A percentile compares a stretch with the other conserved stretches of the same genome.
phyloP scores from a whole-genome alignment of 2,113 vertebrate species.

The Pseudorectes ferrugineus region DNA sequence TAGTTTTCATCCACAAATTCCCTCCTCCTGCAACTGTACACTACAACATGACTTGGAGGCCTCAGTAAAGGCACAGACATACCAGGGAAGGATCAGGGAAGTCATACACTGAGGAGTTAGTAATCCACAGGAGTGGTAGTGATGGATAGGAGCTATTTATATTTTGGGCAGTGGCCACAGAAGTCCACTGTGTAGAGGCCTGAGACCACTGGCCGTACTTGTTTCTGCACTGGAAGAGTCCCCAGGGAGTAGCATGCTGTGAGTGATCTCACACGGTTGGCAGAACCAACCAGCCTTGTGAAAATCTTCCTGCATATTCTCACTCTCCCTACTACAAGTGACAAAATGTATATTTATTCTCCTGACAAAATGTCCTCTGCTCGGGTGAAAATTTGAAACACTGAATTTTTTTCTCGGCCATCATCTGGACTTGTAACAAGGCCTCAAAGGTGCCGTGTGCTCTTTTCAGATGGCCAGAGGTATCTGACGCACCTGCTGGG shows the following conservation, averaged over 20 bases:
- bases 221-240: background rate
- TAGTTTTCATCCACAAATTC: background rate
- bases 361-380: background rate
- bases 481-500: background rate
- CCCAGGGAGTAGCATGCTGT: background rate
- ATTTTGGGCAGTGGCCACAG: background rate
- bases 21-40: background rate
- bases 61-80: background rate
- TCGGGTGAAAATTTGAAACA: background rate
- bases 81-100: background rate
- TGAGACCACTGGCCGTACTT: background rate
- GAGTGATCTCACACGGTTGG: background rate
- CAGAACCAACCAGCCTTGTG: background rate
- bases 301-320: background rate
- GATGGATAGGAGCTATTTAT: background rate
- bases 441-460: background rate
- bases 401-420: background rate
- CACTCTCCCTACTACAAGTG: background rate
- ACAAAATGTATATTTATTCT: background rate
- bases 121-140: background rate
- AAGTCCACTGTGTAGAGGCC: background rate
- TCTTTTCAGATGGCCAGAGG: background rate
- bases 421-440: background rate
- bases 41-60: accelerated
- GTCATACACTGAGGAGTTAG: accelerated